Percentiles rank a stretch among this genome's conserved stretches.
phyloP scores from a whole-genome alignment of 2,888 invertebrate genomes.

The Lymantria monacha region DNA sequence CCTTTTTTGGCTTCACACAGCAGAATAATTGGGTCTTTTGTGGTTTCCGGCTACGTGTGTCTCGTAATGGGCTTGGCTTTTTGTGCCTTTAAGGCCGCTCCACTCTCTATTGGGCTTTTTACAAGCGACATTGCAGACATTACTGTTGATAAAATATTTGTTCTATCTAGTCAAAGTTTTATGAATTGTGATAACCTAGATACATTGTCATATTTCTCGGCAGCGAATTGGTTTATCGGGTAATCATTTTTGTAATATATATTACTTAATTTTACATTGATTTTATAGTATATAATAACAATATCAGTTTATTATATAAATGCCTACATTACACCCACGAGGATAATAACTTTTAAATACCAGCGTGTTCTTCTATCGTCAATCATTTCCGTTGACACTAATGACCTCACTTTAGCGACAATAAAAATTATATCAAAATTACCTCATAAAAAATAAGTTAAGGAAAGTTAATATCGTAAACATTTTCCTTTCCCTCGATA shows the following conservation, averaged over 20 bases:
- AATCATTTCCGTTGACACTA: conserved; percentile 48
- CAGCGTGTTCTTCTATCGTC: conserved; percentile 33
- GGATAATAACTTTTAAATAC: conserved; percentile 31
- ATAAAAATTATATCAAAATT: conserved; percentile 57
- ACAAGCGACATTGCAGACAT: conserved; percentile 40
- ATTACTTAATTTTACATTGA: no score
- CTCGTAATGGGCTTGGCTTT: conserved; percentile 63
- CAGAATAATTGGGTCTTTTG: conserved; percentile 74
- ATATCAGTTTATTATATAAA: no score
- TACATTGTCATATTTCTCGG: no score
- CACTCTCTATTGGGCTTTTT: conserved; percentile 53
- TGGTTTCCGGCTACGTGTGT: conserved; percentile 66
- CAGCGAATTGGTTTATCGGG: no score
- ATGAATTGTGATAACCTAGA: no score
- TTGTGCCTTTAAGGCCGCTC: conserved; percentile 58
- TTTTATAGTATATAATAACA: conserved; percentile 6
- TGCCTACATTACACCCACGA: neutral
- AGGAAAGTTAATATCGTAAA: conserved; percentile 56
- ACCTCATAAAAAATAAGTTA: conserved; percentile 51
- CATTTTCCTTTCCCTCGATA: conserved; percentile 49
- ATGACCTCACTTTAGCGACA: conserved; percentile 54
- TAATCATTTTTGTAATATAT: no score
- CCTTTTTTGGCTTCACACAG: conserved; percentile 68
- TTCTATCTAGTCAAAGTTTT: no score
- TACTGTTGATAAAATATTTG: conserved; percentile 42